These are phyloP conservation scores for Lophotis ruficrista DNA, from an alignment of 2,113 vertebrate genomes.

Conservation along the genomic window DNA sequence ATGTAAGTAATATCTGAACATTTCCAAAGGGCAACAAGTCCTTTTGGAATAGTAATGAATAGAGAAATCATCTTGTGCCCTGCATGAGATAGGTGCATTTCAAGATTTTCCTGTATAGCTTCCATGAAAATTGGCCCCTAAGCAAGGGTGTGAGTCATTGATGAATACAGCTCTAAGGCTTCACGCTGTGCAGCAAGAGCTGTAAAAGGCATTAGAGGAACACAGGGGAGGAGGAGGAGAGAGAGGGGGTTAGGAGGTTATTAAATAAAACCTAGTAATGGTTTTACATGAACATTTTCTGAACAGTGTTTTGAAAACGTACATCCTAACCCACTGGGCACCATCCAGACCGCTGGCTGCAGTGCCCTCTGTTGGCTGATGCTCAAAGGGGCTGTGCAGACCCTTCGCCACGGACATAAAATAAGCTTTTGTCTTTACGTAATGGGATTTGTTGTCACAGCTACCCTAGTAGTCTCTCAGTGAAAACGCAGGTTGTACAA, in stretches of 20 bases:
- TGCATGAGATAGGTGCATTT: conserved; percentile 74
- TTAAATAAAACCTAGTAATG: conserved; percentile 70
- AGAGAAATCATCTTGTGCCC: conserved; percentile 71
- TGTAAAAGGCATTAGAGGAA: conserved; percentile 74
- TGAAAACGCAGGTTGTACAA: not conserved
- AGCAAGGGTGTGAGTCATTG: conserved; percentile 74
- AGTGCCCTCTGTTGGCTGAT: not conserved
- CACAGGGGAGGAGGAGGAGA: conserved; percentile 71
- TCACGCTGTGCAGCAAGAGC: conserved; percentile 68
- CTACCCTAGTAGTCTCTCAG: not conserved
- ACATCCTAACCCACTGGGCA: conserved; percentile 2
- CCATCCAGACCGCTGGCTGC: not conserved
- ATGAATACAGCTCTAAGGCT: conserved; percentile 71
- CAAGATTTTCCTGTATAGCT: conserved; percentile 67
- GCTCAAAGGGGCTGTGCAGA: not conserved
- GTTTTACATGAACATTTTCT: conserved; percentile 53
- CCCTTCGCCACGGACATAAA: not conserved
- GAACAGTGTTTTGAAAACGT: conserved; percentile 41
- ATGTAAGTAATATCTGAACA: conserved; percentile 61
- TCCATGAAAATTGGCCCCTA: conserved; percentile 75
- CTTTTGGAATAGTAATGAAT: conserved; percentile 73
- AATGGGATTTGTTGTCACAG: not conserved
- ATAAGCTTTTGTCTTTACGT: not conserved
- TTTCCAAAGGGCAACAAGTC: conserved; percentile 69
- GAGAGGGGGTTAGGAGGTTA: conserved; percentile 64